phyloP scores from a whole-genome alignment of 2,113 vertebrate species.

The Antechinus flavipes region DNA sequence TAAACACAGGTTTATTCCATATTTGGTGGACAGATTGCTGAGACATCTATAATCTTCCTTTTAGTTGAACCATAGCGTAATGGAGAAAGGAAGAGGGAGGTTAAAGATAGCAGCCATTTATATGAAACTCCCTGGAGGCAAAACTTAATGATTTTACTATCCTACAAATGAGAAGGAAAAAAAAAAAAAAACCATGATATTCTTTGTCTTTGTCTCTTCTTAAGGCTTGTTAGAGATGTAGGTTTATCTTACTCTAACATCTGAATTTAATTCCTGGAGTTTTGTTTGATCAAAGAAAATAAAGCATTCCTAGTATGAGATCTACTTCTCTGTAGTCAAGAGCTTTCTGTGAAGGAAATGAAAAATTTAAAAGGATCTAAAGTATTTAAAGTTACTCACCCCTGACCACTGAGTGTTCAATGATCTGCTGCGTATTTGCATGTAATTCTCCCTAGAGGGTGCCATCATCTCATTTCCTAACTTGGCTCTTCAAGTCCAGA shows the following conservation, averaged over 20 bases:
- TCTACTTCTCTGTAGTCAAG: neutral
- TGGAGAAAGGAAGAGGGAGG: neutral
- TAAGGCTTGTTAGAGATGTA: neutral
- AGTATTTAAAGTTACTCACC: neutral
- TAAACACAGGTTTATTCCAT: neutral
- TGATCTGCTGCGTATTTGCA: slow-evolving; percentile 51
- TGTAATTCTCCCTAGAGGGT: slow-evolving; percentile 84
- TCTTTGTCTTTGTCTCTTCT: neutral
- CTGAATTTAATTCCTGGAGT: neutral
- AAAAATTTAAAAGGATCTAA: slow-evolving; percentile 19
- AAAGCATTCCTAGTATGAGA: neutral
- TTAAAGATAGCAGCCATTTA: neutral
- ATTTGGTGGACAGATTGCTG: neutral
- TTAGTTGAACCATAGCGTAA: slow-evolving; percentile 11
- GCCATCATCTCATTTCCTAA: slow-evolving; percentile 64
- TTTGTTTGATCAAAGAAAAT: slow-evolving; percentile 1
- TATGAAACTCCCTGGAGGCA: slow-evolving; percentile 16
- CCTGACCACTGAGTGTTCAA: neutral
- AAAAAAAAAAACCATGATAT: neutral
- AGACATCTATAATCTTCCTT: neutral
- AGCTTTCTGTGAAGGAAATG: neutral
- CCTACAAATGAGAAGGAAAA: neutral
- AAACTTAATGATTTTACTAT: slow-evolving; percentile 20
- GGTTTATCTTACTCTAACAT: slow-evolving; percentile 20
- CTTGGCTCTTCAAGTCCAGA: neutral